Conservation (phyloP, 2,113 vertebrate genomes). For the Calyptommatus sinebrachiatus region DNA sequence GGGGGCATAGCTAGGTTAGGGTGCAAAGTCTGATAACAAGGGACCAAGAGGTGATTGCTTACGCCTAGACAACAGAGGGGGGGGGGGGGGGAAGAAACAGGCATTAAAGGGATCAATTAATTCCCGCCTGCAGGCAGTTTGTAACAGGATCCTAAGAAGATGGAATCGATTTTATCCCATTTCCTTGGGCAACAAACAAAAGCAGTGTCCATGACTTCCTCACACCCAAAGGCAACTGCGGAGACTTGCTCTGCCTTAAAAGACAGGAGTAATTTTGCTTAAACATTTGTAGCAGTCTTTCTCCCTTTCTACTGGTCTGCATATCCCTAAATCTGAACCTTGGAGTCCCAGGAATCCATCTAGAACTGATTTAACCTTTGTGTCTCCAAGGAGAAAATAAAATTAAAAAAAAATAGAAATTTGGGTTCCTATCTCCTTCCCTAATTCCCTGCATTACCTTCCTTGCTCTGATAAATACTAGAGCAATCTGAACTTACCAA, state of each 20-base stretch:
- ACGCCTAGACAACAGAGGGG: neutral
- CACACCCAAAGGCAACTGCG: neutral
- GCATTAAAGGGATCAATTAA: neutral
- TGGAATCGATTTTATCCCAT: neutral
- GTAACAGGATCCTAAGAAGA: neutral
- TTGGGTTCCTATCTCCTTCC: neutral
- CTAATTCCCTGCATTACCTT: neutral
- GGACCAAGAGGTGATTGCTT: neutral
- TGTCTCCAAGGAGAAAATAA: neutral
- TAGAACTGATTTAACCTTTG: neutral
- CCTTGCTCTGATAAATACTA: neutral
- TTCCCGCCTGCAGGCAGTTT: neutral
- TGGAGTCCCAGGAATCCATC: neutral
- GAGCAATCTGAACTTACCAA: constrained; percentile 52
- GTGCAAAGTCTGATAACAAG: neutral
- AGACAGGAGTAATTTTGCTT: too few species aligned
- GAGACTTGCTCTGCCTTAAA: neutral
- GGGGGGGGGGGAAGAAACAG: neutral
- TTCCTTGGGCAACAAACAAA: neutral
- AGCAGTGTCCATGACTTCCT: neutral
- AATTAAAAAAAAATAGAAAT: neutral
- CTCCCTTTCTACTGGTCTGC: neutral
- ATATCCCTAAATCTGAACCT: neutral
- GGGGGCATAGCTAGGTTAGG: neutral
- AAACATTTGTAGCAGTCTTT: too few species aligned